Evolutionary conservation across 2,113 vertebrate species (phyloP).

Genomic region (Harpagus bidentatus): DNA sequence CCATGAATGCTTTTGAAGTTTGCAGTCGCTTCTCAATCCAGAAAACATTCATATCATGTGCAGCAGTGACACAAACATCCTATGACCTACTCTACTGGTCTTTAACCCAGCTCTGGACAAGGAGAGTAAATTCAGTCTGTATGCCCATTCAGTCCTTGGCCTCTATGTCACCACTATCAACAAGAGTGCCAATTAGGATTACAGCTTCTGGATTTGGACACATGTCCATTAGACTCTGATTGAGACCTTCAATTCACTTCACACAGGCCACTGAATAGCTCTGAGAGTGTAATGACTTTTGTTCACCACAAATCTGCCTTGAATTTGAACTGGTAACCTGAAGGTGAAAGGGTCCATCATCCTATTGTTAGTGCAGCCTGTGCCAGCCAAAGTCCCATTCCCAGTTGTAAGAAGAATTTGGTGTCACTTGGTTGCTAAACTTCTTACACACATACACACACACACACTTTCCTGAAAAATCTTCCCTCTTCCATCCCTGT

Average conservation of each 20-base stretch:
- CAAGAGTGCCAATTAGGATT: neutral
- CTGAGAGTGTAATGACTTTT: neutral
- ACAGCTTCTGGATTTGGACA: slow-evolving; percentile 32
- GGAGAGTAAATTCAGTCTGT: neutral
- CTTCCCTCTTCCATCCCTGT: neutral
- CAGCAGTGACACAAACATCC: slow-evolving; percentile 1
- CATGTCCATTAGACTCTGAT: neutral
- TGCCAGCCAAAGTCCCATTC: neutral
- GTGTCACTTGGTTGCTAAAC: neutral
- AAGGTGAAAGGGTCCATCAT: neutral
- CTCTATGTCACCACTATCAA: neutral
- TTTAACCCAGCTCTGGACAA: neutral
- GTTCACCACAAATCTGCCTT: neutral
- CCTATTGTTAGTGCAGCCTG: neutral
- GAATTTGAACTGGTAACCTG: neutral
- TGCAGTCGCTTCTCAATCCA: neutral
- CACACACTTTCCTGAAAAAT: neutral
- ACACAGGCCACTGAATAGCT: neutral
- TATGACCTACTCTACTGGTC: neutral
- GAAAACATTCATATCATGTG: neutral
- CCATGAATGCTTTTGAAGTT: slow-evolving; percentile 40
- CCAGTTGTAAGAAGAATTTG: neutral
- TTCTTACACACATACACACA: neutral
- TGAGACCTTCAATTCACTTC: slow-evolving; percentile 17
- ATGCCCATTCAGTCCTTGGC: neutral